A percentile compares a stretch with the other conserved stretches of the same genome.
phyloP scores from a whole-genome alignment of 1,140 invertebrate species.

The Pararge aegeria region DNA sequence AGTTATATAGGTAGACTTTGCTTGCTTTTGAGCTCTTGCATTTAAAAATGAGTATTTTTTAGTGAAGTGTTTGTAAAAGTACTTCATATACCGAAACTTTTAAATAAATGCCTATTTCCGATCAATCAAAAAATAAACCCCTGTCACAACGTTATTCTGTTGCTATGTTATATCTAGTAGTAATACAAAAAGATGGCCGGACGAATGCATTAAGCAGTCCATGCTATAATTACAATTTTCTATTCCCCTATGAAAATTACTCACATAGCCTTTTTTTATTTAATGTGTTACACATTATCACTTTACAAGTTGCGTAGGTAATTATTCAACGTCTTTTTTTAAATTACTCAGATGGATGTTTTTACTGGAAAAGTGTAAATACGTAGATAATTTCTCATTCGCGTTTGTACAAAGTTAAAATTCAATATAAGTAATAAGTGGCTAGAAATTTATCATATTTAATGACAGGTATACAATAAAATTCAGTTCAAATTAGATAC shows the following conservation, averaged over 20 bases:
- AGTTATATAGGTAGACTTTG: too few relatives aligned
- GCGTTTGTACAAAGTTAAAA: neutral
- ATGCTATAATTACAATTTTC: slow-evolving; percentile 37
- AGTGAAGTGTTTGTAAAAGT: too few relatives aligned
- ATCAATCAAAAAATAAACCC: slow-evolving; percentile 4
- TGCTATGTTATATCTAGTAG: slow-evolving; percentile 14
- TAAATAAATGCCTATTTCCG: too few relatives aligned
- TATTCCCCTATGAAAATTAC: slow-evolving; percentile 28
- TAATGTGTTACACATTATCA: slow-evolving; percentile 33
- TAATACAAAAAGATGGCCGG: slow-evolving; percentile 17
- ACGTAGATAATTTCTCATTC: neutral
- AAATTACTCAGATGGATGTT: slow-evolving; percentile 4
- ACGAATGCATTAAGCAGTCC: slow-evolving; percentile 35
- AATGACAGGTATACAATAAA: too few relatives aligned
- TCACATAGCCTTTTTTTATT: slow-evolving; percentile 21
- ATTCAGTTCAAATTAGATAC: too few relatives aligned
- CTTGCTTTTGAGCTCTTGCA: too few relatives aligned
- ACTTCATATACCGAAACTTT: too few relatives aligned
- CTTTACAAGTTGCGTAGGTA: slow-evolving; percentile 22
- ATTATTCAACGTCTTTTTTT: slow-evolving; percentile 11
- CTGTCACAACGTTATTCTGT: slow-evolving; percentile 21
- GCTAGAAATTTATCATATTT: too few relatives aligned
- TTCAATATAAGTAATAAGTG: too few relatives aligned
- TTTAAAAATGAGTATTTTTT: too few relatives aligned
- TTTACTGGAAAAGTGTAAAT: slow-evolving; percentile 7